Evolutionary conservation across 2,113 vertebrate genomes (phyloP).

Genomic region (Rafetus swinhoei): DNA sequence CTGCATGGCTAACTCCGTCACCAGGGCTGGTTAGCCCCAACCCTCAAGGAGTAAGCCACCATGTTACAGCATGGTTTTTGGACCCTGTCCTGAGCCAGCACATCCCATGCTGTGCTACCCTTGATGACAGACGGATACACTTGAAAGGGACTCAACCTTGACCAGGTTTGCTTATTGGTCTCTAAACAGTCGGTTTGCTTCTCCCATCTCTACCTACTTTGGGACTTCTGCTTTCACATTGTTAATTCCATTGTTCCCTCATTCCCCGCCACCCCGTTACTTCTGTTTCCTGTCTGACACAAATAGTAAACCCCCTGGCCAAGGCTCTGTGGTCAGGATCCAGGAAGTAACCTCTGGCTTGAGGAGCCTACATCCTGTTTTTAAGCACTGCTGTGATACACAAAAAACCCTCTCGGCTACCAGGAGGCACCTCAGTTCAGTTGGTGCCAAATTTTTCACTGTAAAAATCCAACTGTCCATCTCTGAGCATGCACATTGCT

Average conservation of each 20-base stretch:
- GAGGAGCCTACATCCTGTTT: not conserved
- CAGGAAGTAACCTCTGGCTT: not conserved
- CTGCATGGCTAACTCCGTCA: no score
- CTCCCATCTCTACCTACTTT: not conserved
- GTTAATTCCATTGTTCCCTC: not conserved
- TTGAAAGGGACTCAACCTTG: not conserved
- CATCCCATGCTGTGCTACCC: no score
- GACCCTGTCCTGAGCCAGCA: no score
- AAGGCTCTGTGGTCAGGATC: not conserved
- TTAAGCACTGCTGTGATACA: not conserved
- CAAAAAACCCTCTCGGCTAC: not conserved
- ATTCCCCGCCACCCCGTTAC: not conserved
- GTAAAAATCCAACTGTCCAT: not conserved
- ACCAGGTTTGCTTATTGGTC: not conserved
- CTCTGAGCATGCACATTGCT: not conserved
- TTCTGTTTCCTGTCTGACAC: not conserved
- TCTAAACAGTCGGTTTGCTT: not conserved
- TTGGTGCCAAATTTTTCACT: not conserved
- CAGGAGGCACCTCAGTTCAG: not conserved
- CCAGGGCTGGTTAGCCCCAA: no score
- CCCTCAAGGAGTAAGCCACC: no score
- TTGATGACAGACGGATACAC: not conserved
- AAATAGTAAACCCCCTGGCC: not conserved
- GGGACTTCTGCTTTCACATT: not conserved
- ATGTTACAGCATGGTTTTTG: not conserved